Percentiles rank a stretch among this genome's conserved stretches.
Conservation (phyloP, 2,888 invertebrate species). For the Abscondita cerata region DNA sequence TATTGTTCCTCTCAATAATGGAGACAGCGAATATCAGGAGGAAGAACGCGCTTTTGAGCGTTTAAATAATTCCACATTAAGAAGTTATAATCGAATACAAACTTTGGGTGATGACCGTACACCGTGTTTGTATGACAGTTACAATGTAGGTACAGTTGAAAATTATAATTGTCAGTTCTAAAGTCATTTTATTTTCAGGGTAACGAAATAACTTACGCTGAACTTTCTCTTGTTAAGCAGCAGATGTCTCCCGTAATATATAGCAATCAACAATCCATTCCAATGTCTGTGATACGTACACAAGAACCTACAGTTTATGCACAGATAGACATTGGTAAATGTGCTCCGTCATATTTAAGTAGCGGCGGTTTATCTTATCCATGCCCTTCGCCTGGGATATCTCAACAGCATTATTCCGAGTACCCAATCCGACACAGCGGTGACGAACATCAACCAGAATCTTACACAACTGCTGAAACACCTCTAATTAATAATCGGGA, state of each 20-base stretch:
- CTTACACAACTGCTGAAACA: slow-evolving; percentile 53
- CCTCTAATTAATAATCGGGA: slow-evolving; percentile 54
- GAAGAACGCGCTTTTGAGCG: slow-evolving; percentile 63
- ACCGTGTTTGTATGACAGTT: slow-evolving; percentile 55
- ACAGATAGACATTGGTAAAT: slow-evolving; percentile 61
- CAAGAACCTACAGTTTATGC: slow-evolving; percentile 65
- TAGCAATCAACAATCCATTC: slow-evolving; percentile 56
- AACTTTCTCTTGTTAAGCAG: slow-evolving; percentile 58
- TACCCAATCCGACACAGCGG: slow-evolving; percentile 53
- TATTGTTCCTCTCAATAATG: slow-evolving; percentile 64
- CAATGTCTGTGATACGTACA: slow-evolving; percentile 57
- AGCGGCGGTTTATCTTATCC: slow-evolving; percentile 56
- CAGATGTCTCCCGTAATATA: slow-evolving; percentile 58
- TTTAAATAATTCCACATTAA: slow-evolving; percentile 59
- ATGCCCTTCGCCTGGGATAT: slow-evolving; percentile 56
- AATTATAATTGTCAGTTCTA: background rate
- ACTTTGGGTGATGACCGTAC: slow-evolving; percentile 53
- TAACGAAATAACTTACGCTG: slow-evolving; percentile 65
- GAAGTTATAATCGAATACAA: slow-evolving; percentile 56
- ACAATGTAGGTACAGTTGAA: slow-evolving; percentile 35
- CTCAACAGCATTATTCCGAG: slow-evolving; percentile 54
- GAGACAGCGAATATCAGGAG: slow-evolving; percentile 62
- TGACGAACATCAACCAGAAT: slow-evolving; percentile 50
- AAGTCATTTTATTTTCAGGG: slow-evolving; percentile 50
- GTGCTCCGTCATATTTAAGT: slow-evolving; percentile 47